Conservation (phyloP, 2,797 vertebrate species). For the Acanthornis magna region DNA sequence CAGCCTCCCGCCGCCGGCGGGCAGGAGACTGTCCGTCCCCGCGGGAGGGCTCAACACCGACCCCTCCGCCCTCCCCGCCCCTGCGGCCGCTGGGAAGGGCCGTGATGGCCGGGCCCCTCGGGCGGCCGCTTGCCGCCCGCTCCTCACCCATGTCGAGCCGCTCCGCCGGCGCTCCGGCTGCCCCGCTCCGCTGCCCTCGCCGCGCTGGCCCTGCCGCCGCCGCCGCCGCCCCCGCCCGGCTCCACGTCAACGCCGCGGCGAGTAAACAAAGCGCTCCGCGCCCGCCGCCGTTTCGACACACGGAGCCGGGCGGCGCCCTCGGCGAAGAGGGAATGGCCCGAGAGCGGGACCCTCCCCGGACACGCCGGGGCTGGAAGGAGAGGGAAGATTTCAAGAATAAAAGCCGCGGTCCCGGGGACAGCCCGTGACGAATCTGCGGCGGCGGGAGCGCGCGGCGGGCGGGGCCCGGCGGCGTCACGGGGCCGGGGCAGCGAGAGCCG, state of each 20-base stretch:
- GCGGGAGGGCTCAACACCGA: background rate
- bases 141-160: slow-evolving; percentile 26
- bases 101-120: background rate
- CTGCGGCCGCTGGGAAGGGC: too few species aligned
- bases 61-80: background rate
- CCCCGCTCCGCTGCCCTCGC: background rate
- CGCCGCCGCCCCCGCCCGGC: background rate
- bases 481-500: background rate
- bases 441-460: background rate
- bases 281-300: background rate
- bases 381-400: background rate
- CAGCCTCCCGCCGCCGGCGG: background rate
- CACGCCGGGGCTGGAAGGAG: background rate
- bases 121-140: background rate
- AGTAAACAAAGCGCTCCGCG: background rate
- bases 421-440: background rate
- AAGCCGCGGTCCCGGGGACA: background rate
- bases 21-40: too few species aligned
- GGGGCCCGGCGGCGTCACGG: background rate
- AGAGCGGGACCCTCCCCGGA: rapidly evolving
- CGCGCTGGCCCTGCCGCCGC: background rate
- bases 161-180: background rate
- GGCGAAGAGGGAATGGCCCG: rapidly evolving
- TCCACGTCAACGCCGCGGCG: slow-evolving; percentile 22
- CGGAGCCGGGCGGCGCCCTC: background rate